phyloP scores from a whole-genome alignment of 2,113 vertebrate genomes.

The Protobothrops flavoviridis region DNA sequence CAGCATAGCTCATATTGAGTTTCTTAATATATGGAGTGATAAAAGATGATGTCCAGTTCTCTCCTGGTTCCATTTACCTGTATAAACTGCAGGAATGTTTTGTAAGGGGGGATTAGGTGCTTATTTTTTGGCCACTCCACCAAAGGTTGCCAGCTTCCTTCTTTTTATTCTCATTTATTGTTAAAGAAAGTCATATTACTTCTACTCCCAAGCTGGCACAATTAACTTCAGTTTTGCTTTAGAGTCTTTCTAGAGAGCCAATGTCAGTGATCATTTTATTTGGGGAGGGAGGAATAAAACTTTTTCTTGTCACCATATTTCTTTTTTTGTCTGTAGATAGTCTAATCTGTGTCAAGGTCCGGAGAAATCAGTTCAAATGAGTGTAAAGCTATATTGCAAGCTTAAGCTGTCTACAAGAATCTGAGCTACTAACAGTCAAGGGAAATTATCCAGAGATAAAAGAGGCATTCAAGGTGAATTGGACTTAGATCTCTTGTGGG shows the following conservation, averaged over 20 bases:
- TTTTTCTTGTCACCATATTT: neutral
- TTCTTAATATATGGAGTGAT: neutral
- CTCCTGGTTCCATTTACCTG: neutral
- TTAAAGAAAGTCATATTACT: too few species aligned
- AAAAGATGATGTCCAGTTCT: neutral
- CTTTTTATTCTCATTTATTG: too few species aligned
- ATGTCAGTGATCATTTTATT: neutral
- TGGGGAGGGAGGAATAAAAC: neutral
- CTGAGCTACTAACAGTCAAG: too few species aligned
- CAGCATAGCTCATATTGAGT: neutral
- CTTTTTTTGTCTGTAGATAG: neutral
- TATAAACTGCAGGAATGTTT: neutral
- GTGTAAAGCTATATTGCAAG: too few species aligned
- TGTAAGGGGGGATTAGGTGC: neutral
- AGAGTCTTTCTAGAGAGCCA: neutral
- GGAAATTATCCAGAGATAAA: too few species aligned
- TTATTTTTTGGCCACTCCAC: too few species aligned
- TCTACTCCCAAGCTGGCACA: too few species aligned
- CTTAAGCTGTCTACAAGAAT: too few species aligned
- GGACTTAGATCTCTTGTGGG: too few species aligned
- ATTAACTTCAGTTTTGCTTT: neutral
- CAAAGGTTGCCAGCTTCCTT: too few species aligned
- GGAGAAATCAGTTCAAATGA: too few species aligned
- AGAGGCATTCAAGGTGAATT: too few species aligned
- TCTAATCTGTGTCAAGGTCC: neutral